phyloP scores from a whole-genome alignment of 1,140 invertebrate genomes.

The Microvelia longipes region DNA sequence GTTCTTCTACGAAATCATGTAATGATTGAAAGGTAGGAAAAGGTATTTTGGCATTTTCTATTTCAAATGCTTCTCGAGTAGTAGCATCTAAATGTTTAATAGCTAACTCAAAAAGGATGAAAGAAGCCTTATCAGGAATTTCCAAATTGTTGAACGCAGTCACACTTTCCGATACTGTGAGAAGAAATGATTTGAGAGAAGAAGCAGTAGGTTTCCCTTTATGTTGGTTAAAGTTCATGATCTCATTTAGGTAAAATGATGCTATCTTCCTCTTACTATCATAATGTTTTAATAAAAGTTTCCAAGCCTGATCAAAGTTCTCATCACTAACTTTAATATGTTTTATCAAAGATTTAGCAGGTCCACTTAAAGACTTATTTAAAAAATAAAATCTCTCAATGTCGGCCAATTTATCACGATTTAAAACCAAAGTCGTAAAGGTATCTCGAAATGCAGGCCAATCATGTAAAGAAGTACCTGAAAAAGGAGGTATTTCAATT shows the following conservation, averaged over 20 bases:
- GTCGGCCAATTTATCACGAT: not conserved
- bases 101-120: not conserved
- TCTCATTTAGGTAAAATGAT: not conserved
- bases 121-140: not conserved
- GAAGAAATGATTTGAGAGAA: not conserved
- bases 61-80: not conserved
- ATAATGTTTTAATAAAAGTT: not conserved
- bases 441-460: not conserved
- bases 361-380: not conserved
- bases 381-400: constrained; percentile 1
- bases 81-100: not conserved
- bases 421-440: not conserved
- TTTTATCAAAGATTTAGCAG: not conserved
- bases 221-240: not conserved
- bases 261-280: not conserved
- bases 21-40: not conserved
- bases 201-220: not conserved
- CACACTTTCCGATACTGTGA: not conserved
- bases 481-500: not conserved
- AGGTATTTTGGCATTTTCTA: not conserved
- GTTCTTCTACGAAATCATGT: not conserved
- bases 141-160: not conserved
- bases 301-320: constrained; percentile 1
- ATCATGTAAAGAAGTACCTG: not conserved
- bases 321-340: not conserved